Conservation (phyloP, 2,113 vertebrate species). For the cattle (Bos taurus) region DNA sequence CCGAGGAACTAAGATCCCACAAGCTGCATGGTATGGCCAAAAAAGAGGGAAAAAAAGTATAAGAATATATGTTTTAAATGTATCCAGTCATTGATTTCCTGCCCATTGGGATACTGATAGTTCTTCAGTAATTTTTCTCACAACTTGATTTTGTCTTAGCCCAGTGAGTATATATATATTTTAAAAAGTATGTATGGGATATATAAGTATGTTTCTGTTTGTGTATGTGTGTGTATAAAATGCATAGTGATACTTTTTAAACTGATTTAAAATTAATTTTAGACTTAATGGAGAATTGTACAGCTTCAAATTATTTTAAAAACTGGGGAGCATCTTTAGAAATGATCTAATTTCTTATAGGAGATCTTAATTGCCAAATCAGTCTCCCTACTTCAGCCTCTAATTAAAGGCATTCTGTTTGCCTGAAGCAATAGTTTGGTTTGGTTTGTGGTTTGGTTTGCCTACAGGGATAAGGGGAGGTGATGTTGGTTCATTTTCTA, state of each 20-base stretch:
- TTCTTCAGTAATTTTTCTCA: neutral
- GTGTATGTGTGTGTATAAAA: neutral
- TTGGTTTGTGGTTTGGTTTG: neutral
- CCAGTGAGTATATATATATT: neutral
- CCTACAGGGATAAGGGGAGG: neutral
- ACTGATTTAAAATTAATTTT: slow-evolving; percentile 5
- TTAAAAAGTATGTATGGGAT: neutral
- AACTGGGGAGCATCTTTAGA: neutral
- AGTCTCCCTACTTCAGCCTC: neutral
- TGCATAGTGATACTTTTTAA: neutral
- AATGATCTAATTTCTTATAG: neutral
- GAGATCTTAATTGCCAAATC: neutral
- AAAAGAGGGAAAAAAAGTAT: neutral
- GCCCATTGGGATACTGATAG: neutral
- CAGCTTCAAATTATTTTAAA: neutral
- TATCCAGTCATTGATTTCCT: slow-evolving; percentile 20
- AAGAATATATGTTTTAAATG: slow-evolving; percentile 27
- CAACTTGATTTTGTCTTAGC: slow-evolving; percentile 24
- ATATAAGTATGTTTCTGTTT: neutral
- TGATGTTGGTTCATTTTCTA: neutral
- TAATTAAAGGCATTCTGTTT: neutral
- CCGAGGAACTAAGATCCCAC: neutral
- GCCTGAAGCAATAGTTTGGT: neutral
- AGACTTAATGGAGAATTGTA: neutral
- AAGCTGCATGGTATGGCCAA: neutral